Conservation (phyloP, 2,113 vertebrate species). For the Uria lomvia region DNA sequence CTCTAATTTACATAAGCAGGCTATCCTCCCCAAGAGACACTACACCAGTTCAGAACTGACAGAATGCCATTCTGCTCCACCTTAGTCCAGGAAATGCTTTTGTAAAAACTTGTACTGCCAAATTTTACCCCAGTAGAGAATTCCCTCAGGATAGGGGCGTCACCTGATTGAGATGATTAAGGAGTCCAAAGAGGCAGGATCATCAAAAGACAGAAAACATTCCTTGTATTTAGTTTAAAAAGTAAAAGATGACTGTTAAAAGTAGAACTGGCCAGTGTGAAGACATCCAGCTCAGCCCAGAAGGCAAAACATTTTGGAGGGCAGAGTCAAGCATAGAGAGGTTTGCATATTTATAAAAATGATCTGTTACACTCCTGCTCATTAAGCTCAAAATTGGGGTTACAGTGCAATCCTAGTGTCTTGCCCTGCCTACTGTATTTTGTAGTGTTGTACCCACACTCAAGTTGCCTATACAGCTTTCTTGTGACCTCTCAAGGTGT, state of each 20-base stretch:
- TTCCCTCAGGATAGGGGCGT: not conserved
- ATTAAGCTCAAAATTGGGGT: not conserved
- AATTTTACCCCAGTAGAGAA: not conserved
- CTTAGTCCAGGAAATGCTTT: constrained; percentile 12
- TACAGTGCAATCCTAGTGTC: not conserved
- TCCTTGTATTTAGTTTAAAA: constrained; percentile 16
- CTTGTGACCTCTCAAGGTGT: not conserved
- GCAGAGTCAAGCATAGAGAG: not conserved
- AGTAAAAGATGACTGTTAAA: not conserved
- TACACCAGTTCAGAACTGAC: not conserved
- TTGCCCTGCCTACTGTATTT: not conserved
- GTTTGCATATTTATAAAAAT: not conserved
- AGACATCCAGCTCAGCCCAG: not conserved
- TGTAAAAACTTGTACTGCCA: not conserved
- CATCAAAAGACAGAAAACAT: constrained; percentile 22
- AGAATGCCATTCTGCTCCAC: not conserved
- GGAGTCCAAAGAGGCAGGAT: not conserved
- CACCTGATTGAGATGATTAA: not conserved
- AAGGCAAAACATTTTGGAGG: not conserved
- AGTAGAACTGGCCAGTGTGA: not conserved
- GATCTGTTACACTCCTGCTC: not conserved
- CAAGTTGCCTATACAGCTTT: not conserved
- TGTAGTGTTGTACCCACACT: not conserved
- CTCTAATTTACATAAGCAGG: not conserved
- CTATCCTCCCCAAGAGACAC: not conserved